Evolutionary conservation across 2,797 vertebrate genomes (phyloP).

Genomic region (Lithobates sylvaticus): DNA sequence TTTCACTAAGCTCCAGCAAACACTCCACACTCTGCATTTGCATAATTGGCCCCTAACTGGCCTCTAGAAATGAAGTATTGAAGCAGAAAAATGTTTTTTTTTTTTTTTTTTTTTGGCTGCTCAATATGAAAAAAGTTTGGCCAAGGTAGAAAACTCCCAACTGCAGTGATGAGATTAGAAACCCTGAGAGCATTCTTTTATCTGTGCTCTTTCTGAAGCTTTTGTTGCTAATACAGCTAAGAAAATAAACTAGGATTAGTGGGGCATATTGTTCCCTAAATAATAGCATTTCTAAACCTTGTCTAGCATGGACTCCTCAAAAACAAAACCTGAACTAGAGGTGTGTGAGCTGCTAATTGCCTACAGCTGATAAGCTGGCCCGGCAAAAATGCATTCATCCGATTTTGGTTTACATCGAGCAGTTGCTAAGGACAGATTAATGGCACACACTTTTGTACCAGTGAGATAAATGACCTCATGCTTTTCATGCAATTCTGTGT

Average conservation of each 20-base stretch:
- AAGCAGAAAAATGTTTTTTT: conserved; percentile 78
- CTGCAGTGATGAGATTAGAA: conserved; percentile 79
- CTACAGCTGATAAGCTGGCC: conserved; percentile 78
- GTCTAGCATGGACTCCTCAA: conserved; percentile 77
- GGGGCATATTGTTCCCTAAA: conserved; percentile 80
- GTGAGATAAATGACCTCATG: conserved; percentile 67
- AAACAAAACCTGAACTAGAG: conserved; percentile 78
- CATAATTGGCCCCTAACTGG: conserved; percentile 79
- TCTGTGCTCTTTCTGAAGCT: conserved; percentile 74
- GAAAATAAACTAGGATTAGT: conserved; percentile 86
- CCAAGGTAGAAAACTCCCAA: conserved; percentile 77
- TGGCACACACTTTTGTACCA: conserved; percentile 74
- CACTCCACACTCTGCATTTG: conserved; percentile 69
- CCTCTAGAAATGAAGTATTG: conserved; percentile 76
- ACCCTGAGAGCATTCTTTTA: conserved; percentile 72
- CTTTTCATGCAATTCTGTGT: conserved; percentile 66
- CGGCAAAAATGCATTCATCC: conserved; percentile 67
- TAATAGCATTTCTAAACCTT: conserved; percentile 78
- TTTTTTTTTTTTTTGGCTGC: conserved; percentile 70
- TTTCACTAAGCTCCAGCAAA: conserved; percentile 73
- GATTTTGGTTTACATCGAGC: conserved; percentile 78
- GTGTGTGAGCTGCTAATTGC: conserved; percentile 85
- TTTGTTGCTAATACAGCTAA: conserved; percentile 84
- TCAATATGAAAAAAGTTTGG: conserved; percentile 79
- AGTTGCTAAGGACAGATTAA: conserved; percentile 84